Evolutionary conservation across 2,797 vertebrate species (phyloP).

Genomic region (Molossus alvarezi): DNA sequence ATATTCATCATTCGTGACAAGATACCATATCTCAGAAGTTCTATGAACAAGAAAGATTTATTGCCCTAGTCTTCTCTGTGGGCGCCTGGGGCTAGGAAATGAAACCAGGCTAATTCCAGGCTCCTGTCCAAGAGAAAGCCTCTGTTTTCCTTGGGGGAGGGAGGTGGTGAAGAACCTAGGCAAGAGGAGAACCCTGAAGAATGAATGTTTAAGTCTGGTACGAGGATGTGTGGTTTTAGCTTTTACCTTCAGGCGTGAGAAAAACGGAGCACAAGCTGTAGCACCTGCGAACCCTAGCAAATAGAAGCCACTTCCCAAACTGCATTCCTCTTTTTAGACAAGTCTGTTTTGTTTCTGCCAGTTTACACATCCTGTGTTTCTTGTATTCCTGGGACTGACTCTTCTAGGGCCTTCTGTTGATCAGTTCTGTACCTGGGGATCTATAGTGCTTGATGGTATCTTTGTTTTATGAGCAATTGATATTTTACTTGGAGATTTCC

Average conservation of each 20-base stretch:
- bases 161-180: background rate
- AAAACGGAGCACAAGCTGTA: background rate
- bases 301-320: background rate
- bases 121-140: background rate
- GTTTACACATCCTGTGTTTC: background rate
- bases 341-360: slow-evolving; percentile 21
- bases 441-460: background rate
- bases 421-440: background rate
- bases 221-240: background rate
- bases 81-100: background rate
- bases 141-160: background rate
- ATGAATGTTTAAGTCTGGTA: background rate
- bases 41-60: background rate
- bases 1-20: background rate
- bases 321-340: background rate
- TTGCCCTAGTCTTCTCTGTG: background rate
- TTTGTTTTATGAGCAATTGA: background rate
- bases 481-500: background rate
- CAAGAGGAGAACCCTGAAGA: background rate
- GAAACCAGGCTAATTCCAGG: background rate
- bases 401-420: background rate
- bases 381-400: background rate
- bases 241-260: background rate
- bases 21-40: background rate
- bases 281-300: background rate